Conservation (phyloP, 2,888 invertebrate species). For the Pristionchus fissidentatus region DNA sequence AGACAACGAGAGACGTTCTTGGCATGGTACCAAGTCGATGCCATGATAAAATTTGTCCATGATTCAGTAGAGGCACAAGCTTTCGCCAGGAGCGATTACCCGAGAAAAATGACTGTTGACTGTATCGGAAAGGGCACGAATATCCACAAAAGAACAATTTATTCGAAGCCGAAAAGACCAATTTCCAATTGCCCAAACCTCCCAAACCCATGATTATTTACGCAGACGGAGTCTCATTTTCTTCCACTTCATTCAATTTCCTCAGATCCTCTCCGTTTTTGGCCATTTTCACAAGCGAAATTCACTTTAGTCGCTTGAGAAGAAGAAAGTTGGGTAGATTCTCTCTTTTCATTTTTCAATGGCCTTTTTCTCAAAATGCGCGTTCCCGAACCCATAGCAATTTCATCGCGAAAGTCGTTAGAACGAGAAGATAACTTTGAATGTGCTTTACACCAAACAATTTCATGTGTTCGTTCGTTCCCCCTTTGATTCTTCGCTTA, state of each 20-base stretch:
- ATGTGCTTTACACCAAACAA: too few species aligned
- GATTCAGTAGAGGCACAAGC: too few species aligned
- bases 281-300: background rate
- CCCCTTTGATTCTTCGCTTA: too few species aligned
- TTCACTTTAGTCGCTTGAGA: too few species aligned
- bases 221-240: background rate
- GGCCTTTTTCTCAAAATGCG: background rate
- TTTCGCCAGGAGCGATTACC: too few species aligned
- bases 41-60: too few species aligned
- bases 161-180: background rate
- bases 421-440: background rate
- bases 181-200: slow-evolving; percentile 8
- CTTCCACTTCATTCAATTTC: slow-evolving; percentile 29
- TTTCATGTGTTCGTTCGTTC: too few species aligned
- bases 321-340: background rate
- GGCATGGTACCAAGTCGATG: too few species aligned
- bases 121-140: background rate
- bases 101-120: too few species aligned
- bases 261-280: slow-evolving; percentile 11
- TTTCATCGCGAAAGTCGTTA: slow-evolving; percentile 9
- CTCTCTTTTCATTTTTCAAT: background rate
- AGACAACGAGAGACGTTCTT: too few species aligned
- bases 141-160: background rate
- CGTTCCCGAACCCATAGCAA: background rate
- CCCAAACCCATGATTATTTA: background rate